A percentile compares a stretch with the other conserved stretches of the same genome.
Evolutionary conservation across 2,797 vertebrate species (phyloP).

Genomic region (Rhinatrema bivittatum): DNA sequence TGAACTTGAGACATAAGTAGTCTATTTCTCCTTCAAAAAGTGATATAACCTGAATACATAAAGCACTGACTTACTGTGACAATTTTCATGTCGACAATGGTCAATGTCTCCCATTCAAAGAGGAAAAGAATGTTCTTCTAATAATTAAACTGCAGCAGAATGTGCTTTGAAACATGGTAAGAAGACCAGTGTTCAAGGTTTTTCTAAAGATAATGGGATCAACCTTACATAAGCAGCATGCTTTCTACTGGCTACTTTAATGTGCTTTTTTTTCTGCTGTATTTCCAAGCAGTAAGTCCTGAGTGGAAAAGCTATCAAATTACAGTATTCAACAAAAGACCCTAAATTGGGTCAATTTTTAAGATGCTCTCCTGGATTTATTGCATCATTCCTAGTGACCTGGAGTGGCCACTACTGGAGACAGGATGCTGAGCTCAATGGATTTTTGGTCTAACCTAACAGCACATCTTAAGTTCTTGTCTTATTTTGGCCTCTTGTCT

Average conservation of each 20-base stretch:
- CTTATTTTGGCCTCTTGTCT: neutral
- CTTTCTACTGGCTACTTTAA: neutral
- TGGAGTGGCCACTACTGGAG: too few relatives aligned
- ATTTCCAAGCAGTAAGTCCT: neutral
- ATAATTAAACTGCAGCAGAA: slow-evolving; percentile 5
- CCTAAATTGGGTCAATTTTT: too few relatives aligned
- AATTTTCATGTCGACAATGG: too few relatives aligned
- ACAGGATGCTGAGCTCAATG: too few relatives aligned
- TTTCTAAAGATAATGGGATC: slow-evolving; percentile 2
- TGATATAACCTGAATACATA: slow-evolving; percentile 2
- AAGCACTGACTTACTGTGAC: neutral
- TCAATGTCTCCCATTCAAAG: neutral
- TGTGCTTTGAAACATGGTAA: slow-evolving; percentile 15
- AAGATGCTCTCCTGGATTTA: too few relatives aligned
- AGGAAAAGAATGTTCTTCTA: neutral
- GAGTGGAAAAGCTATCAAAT: too few relatives aligned
- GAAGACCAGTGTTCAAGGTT: neutral
- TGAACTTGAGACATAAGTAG: neutral
- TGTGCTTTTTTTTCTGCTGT: slow-evolving; percentile 3
- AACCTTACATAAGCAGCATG: neutral
- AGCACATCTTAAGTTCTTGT: too few relatives aligned
- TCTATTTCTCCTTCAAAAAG: neutral
- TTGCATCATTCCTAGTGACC: too few relatives aligned
- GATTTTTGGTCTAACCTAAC: too few relatives aligned
- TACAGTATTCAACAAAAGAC: too few relatives aligned